Evolutionary conservation across 2,797 vertebrate species (phyloP), one percentile per base, ranked within the genome.

Genomic region (Rhinoraja longicauda): DNA sequence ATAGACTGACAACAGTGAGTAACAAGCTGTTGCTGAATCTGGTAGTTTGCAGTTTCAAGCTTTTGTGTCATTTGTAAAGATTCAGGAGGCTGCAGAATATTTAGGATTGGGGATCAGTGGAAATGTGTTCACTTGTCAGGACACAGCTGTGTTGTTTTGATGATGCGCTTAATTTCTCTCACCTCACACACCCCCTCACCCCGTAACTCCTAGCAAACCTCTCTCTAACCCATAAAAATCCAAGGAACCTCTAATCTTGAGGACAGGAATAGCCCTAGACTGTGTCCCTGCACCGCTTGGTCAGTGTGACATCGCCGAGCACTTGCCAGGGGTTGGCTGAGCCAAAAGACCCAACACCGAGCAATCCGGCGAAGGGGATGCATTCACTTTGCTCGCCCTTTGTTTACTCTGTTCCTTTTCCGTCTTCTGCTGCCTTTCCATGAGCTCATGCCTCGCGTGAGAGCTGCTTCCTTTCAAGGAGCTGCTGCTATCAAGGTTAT

Each of bases 291-390:
- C n/a, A 21, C 62, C 32, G 59, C 62, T 21, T 62, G 29, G 59
- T 62, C 62, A 88, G 32, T 88, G 84, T 36, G 84, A 88, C 84
- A 67, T 88, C n/a, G 36, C 32, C 67, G 84, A 67, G n/a, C 4
- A 67, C 32, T 88, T 88, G 59, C 26, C 29, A n/a, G 73, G 73
- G 0, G 8, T 17, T 77, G 76, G n/a, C 84, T 62, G 15, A 32
- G 59, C 67, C 32, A 32, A 62, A 88, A 36, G n/a, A n/a, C n/a
- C 84, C 45, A 45, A 64, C 29, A 64, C 57, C 59, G 9, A 32
- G 32, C 84, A 67, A 67, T 77, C 76, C 19, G 17, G 36, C n/a
- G 7, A 36, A 67, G 59, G 45, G 67, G 7, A 19, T 86, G 82
- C n/a, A 86, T n/a, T 62, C 12, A 59, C 45, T 62, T 86, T 67